Evolutionary conservation across 2,888 invertebrate species (phyloP).

Genomic region (Trachelus tabidus): DNA sequence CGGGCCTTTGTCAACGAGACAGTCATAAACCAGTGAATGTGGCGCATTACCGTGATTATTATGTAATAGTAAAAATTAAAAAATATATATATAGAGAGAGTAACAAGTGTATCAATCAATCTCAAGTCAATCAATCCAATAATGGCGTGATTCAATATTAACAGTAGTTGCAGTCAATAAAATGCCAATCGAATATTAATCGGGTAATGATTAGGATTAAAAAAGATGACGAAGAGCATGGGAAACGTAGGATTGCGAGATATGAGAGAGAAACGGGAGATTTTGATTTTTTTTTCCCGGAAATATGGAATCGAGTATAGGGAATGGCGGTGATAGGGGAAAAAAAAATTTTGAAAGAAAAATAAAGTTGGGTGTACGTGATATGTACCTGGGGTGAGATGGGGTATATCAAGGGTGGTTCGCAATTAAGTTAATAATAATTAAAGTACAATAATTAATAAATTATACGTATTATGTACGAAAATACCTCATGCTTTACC

Average conservation of each 20-base stretch:
- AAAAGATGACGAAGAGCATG: neutral
- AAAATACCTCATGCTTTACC: constrained; percentile 65
- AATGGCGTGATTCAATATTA: constrained; percentile 51
- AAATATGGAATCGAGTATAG: neutral
- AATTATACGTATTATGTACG: constrained; percentile 62
- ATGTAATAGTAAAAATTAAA: constrained; percentile 54
- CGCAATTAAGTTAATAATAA: constrained; percentile 59
- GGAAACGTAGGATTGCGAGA: neutral
- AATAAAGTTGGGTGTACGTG: neutral
- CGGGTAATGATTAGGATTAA: constrained; percentile 14
- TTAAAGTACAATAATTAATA: constrained; percentile 59
- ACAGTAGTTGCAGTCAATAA: constrained; percentile 52
- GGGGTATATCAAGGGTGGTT: constrained; percentile 33
- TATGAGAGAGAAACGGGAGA: neutral
- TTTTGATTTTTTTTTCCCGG: neutral
- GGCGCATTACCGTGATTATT: constrained; percentile 64
- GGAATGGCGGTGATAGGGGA: neutral
- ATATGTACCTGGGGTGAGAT: constrained; percentile 2
- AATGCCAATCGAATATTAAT: constrained; percentile 50
- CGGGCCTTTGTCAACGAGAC: constrained; percentile 63
- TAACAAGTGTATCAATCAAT: constrained; percentile 49
- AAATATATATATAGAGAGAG: constrained; percentile 27
- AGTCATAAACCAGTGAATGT: constrained; percentile 62
- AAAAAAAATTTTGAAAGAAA: neutral
- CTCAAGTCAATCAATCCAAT: constrained; percentile 44